Base-by-base conservation (phyloP, 1,140 invertebrate genomes). In the Phthorimaea operculella region DNA sequence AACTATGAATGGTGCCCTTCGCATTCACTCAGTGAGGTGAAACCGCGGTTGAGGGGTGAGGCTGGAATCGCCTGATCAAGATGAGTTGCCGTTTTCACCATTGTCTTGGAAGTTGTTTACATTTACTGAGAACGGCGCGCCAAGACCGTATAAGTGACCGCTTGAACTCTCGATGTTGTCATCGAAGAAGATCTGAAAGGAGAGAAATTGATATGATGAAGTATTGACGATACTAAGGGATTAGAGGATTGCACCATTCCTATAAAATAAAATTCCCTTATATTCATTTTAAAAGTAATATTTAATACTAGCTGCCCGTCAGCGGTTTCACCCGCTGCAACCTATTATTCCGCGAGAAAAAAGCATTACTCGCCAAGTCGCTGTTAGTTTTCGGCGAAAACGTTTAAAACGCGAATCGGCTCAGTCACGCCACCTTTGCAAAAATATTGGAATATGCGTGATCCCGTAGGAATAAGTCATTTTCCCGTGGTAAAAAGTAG, bases 111-210 rank as follows among this genome's bases (percentile, higher is more conserved):
- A 18, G 68, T 91, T 93, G 67, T 89, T 92, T 49, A 94, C 93
- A 72, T 96, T 96, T 18, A 95, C 90, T 52, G 94, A 91, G 79
- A 95, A 96, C 17, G 94, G 95, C 34, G 94, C 94, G 51, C 96
- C 96, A 59, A 98, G 88, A 33, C 97, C 97, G 79, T 98, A 98
- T 34, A 98, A 86, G 87, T 98, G 96, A 17, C 96, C 96, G 74
- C 95, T 98, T 6, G 92, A 93, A 87, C 97, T 96, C 79, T 98
- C 97, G 64, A 98, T 98, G 76, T 97, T 97, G 83, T 98, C 96
- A 85, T 98, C 96, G 83, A 98, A 99, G 86, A 97, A 99, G 92
- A 98, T 97, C 94, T 97, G 85, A 75, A 89, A 88, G 63, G 62
- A 6, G n/a, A n/a, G n/a, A n/a, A n/a, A n/a, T n/a, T n/a, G n/a